A percentile compares a stretch with the other conserved stretches of the same genome.
Evolutionary conservation across 2,113 vertebrate species (phyloP).

Genomic region (Anguilla japonica): DNA sequence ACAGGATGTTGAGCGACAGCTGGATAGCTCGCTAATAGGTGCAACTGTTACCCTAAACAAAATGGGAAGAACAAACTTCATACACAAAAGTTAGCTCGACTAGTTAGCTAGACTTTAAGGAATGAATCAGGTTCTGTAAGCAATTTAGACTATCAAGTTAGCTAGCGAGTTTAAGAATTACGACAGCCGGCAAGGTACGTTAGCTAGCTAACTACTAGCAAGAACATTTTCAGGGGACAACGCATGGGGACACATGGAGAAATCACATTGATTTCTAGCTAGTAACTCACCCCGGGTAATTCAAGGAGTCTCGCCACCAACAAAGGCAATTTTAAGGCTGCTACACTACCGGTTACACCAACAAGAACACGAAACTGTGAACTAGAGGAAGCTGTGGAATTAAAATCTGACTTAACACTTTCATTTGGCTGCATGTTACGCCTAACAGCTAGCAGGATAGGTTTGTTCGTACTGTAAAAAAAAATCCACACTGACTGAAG

Average conservation of each 20-base stretch:
- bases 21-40: no score
- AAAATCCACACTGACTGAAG: not conserved
- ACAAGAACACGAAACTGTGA: constrained; percentile 69
- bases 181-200: not conserved
- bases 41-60: no score
- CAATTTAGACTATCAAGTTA: not conserved
- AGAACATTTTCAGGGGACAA: not conserved
- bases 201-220: not conserved
- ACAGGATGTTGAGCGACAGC: no score
- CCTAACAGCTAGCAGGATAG: not conserved
- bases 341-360: constrained; percentile 90
- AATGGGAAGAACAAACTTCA: no score
- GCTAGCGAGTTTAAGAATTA: not conserved
- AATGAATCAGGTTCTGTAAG: no score
- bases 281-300: constrained; percentile 76
- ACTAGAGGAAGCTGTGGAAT: constrained; percentile 42
- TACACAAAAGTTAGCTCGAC: no score
- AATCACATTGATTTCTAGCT: not conserved
- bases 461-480: not conserved
- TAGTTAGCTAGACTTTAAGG: no score
- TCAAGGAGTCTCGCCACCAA: constrained; percentile 75
- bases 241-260: not conserved
- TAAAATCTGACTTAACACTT: not conserved
- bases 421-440: constrained; percentile 51
- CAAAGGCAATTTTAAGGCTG: constrained; percentile 85